Base-by-base conservation (phyloP, 2,797 vertebrate genomes). In the Taenioides sp. region DNA sequence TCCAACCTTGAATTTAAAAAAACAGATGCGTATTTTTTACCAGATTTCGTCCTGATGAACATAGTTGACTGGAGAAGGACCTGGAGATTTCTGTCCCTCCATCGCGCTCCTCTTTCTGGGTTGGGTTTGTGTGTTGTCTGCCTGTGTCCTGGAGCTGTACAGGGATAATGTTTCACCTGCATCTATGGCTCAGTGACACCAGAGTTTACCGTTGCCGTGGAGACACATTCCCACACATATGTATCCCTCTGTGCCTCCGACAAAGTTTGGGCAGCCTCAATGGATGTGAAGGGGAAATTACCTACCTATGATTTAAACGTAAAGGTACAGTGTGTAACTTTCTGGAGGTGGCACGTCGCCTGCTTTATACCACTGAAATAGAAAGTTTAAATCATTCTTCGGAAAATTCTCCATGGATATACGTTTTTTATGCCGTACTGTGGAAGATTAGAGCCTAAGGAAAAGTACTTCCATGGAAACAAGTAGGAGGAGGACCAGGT, bases 31-130 rank as follows among this genome's bases (percentile, higher is more conserved):
- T 4, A 23, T 12, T 31, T n/a, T 86, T 90, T 90, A 92, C 92
- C 92, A 92, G 83, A 92, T 90, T 90, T 93, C 83, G 81, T 93
- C 92, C 3, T 83, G 88, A 80, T 87, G 87, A 52, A 93, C 91
- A 67, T 79, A 82, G 86, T 91, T 91, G 65, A 76, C 3, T 4
- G 76, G 61, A 52, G 90, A 69, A 63, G 86, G 76, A 43, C 71
- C 63, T 72, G 86, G 76, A 37, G 72, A 59, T 73, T 12, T 63
- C 74, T 69, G 78, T 23, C 74, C 70, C 37, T 73, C 88, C 92
- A 92, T 92, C 43, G 14, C 43, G 1, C 82, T n/a, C 31, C 52
- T 55, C 5, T 63, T 43, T 43, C 28, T 69, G 34, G 61, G 62
- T 34, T 65, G 34, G 64, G 64, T 61, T 57, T 78, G 73, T 76